Evolutionary conservation across 1,140 invertebrate species (phyloP).

Genomic region (Calliphora vicina): DNA sequence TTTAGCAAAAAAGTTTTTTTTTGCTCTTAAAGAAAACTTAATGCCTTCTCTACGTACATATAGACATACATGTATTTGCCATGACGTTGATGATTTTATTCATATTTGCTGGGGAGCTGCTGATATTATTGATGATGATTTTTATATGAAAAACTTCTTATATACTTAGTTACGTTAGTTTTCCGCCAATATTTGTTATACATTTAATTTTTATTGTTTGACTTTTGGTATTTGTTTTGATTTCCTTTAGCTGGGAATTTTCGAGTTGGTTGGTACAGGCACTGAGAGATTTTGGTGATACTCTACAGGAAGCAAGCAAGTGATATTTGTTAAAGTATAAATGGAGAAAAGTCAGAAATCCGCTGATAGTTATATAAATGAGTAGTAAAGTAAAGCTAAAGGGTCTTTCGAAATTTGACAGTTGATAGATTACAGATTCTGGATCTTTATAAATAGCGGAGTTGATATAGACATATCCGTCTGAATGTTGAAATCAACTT

Average conservation of each 20-base stretch:
- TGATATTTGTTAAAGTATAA: too few relatives aligned
- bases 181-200: background rate
- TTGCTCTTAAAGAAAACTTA: background rate
- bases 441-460: too few relatives aligned
- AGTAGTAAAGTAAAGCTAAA: too few relatives aligned
- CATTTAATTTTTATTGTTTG: conserved; percentile 14
- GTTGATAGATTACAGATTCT: too few relatives aligned
- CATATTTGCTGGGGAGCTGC: background rate
- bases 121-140: background rate
- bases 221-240: conserved; percentile 7
- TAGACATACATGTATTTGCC: too few relatives aligned
- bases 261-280: background rate
- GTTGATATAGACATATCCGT: too few relatives aligned
- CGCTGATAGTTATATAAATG: too few relatives aligned
- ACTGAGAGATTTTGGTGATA: background rate
- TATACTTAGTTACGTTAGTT: background rate
- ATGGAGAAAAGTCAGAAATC: too few relatives aligned
- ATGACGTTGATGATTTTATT: too few relatives aligned
- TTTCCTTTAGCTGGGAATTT: background rate
- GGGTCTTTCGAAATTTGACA: too few relatives aligned
- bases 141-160: background rate
- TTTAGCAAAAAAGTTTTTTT: background rate
- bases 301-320: too few relatives aligned
- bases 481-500: too few relatives aligned
- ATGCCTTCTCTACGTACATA: background rate